These are phyloP conservation scores for Emys orbicularis DNA, from an alignment of 2,797 vertebrate genomes.

Conservation along the genomic window DNA sequence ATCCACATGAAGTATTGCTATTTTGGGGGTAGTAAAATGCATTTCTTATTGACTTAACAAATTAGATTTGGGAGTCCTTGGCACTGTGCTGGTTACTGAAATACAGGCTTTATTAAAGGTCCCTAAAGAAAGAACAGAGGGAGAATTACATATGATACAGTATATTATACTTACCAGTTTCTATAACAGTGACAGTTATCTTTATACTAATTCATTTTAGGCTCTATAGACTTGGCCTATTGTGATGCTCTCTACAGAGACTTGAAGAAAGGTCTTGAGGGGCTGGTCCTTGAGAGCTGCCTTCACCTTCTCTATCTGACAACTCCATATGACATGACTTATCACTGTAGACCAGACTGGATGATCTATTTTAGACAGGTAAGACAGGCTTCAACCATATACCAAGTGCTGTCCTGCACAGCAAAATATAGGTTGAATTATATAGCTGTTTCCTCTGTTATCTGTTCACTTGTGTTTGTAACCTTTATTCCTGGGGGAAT, in stretches of 20 bases:
- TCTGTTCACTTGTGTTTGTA: not conserved
- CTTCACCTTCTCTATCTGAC: constrained; percentile 94
- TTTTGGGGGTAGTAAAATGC: not conserved
- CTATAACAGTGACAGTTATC: no score
- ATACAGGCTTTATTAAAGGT: not conserved
- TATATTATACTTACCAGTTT: no score
- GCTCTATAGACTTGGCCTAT: constrained; percentile 90
- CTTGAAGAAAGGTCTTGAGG: constrained; percentile 90
- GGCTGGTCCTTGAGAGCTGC: constrained; percentile 90
- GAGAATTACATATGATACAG: not conserved
- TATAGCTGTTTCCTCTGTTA: not conserved
- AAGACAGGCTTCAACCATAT: constrained; percentile 10
- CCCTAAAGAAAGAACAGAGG: not conserved
- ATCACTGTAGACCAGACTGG: constrained; percentile 91
- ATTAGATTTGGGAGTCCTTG: not conserved
- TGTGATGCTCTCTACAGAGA: constrained; percentile 90
- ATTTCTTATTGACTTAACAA: not conserved
- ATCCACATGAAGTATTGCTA: not conserved
- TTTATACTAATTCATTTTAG: constrained; percentile 75
- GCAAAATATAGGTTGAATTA: not conserved
- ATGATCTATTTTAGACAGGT: constrained; percentile 94
- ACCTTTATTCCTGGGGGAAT: not conserved
- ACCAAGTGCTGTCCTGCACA: not conserved
- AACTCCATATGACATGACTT: constrained; percentile 91
- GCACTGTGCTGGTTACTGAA: not conserved